phyloP scores from a whole-genome alignment of 2,888 invertebrate genomes.

The Stenotaenia linearis region DNA sequence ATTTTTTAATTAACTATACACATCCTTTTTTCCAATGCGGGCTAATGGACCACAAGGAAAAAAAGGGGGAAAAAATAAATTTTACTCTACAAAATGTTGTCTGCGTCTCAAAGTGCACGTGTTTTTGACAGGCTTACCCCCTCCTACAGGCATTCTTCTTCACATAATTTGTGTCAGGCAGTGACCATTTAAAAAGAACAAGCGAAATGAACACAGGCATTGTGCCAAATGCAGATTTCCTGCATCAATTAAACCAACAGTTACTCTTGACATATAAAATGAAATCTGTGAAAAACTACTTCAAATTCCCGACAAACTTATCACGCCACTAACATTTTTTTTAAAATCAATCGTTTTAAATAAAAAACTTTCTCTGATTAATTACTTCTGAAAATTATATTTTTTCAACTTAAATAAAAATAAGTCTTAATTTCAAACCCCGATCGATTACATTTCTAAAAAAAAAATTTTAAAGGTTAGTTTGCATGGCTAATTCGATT shows the following conservation, averaged over 20 bases:
- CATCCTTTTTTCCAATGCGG: background rate
- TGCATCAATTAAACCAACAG: constrained; percentile 9
- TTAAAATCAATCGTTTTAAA: background rate
- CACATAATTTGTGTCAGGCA: constrained; percentile 9
- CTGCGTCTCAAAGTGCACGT: background rate
- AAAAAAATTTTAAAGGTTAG: background rate
- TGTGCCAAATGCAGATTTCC: constrained; percentile 9
- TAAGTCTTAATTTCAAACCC: no score
- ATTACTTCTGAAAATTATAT: no score
- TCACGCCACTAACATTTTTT: background rate
- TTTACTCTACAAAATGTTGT: background rate
- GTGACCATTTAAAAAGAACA: constrained; percentile 9
- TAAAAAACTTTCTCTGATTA: no score
- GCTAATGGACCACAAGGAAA: background rate
- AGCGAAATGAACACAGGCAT: constrained; percentile 5
- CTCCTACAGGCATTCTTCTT: constrained; percentile 4
- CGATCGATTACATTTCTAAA: background rate
- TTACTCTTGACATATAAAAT: background rate
- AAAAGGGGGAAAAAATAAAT: background rate
- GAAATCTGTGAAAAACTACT: background rate
- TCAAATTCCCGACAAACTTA: background rate
- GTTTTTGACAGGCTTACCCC: constrained; percentile 9
- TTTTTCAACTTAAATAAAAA: no score
- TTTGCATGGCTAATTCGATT: background rate
- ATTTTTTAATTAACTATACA: background rate